These are phyloP conservation scores for Coleophora deauratella DNA, from an alignment of 2,888 invertebrate species.

Conservation along the genomic window DNA sequence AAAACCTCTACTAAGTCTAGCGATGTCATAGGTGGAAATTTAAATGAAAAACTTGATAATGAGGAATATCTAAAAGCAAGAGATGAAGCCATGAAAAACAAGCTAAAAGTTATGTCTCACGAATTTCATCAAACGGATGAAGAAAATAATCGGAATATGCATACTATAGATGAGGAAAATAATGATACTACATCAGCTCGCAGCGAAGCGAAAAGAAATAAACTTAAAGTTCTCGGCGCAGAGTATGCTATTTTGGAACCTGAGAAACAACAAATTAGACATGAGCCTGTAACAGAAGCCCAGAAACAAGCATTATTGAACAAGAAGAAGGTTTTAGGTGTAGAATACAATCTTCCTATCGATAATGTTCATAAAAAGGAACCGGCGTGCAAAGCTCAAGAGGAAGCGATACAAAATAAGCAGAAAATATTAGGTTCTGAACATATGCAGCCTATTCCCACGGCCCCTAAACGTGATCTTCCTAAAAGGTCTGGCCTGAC, in stretches of 20 bases:
- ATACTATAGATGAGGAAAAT: conserved; percentile 44
- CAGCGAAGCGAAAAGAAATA: conserved; percentile 50
- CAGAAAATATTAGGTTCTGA: conserved; percentile 32
- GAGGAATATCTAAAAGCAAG: conserved; percentile 46
- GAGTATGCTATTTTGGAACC: conserved; percentile 28
- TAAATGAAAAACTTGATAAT: conserved; percentile 40
- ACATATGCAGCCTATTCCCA: conserved; percentile 20
- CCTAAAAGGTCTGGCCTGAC: conserved; percentile 44
- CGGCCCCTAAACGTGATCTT: conserved; percentile 24
- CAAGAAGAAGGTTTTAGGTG: conserved; percentile 74
- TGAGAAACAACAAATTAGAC: conserved; percentile 1
- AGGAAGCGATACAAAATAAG: conserved; percentile 51
- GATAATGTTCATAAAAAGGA: conserved; percentile 29
- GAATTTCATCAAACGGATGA: conserved; percentile 54
- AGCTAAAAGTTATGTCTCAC: conserved; percentile 65
- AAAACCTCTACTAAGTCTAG: conserved; percentile 39
- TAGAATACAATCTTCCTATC: conserved; percentile 71
- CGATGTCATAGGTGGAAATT: conserved; percentile 43
- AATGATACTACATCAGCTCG: conserved; percentile 30
- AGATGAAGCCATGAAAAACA: conserved; percentile 60
- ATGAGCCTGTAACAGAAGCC: conserved; percentile 51
- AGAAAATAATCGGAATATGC: conserved; percentile 37
- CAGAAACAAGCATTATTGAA: conserved; percentile 76
- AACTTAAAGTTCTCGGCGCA: conserved; percentile 44
- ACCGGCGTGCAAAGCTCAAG: conserved; percentile 48